A percentile compares a stretch with the other conserved stretches of the same genome.
phyloP scores from a whole-genome alignment of 2,113 vertebrate genomes.

The Eurypyga helias region DNA sequence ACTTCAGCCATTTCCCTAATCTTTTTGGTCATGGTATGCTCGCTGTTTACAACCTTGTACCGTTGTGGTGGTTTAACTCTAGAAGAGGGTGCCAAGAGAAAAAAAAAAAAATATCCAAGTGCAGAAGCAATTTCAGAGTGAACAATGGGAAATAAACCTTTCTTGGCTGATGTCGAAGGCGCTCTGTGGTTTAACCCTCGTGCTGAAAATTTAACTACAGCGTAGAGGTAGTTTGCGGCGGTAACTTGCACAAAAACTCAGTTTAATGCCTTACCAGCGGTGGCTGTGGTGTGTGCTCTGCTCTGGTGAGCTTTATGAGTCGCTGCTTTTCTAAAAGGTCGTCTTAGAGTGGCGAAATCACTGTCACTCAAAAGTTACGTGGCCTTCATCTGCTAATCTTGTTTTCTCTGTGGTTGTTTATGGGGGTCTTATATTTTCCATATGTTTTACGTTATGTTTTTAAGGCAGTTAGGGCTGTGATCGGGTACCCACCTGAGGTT shows the following conservation, averaged over 20 bases:
- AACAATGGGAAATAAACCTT: not conserved
- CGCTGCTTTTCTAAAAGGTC: not conserved
- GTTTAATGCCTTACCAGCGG: not conserved
- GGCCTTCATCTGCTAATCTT: not conserved
- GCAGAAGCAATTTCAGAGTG: not conserved
- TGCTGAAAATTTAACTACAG: not conserved
- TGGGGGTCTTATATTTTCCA: not conserved
- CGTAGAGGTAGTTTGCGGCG: not conserved
- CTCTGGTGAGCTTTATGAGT: not conserved
- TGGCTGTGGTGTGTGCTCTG: not conserved
- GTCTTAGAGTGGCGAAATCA: not conserved
- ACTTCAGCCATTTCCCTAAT: not conserved
- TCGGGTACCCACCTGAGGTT: not conserved
- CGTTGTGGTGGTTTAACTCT: not conserved
- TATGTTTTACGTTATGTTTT: not conserved
- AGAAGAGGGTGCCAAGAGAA: not conserved
- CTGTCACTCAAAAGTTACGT: not conserved
- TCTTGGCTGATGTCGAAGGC: not conserved
- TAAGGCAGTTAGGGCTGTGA: not conserved
- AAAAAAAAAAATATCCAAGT: not conserved
- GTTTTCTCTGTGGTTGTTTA: not conserved
- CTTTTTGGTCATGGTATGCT: not conserved
- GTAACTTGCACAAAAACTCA: not conserved
- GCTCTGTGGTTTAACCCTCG: not conserved
- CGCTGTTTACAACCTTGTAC: not conserved